Evolutionary conservation across 2,888 invertebrate species (phyloP), one percentile per base, ranked within the genome.

Genomic region (Thymelicus lineola): DNA sequence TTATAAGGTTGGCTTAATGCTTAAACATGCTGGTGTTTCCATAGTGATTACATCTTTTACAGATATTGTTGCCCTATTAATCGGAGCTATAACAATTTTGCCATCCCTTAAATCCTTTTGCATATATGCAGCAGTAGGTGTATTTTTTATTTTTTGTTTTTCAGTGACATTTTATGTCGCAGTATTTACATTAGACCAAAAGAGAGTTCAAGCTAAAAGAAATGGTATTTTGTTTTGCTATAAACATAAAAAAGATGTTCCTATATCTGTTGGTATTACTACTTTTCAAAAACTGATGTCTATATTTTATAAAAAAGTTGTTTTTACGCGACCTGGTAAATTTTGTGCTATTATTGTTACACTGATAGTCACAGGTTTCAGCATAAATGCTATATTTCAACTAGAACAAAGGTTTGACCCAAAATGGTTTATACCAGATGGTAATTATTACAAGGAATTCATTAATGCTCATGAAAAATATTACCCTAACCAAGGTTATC

Each of bases 41-140:
- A 97, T 98, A 74, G 97, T 96, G 1, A 96, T 97, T 28, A 97
- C 97, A 6, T 97, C 97, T 0, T 93, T 97, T 74, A 97, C 97
- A 0, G 97, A 97, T 84, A 96, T 97, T 63, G 95, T 96, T 38
- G 97, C 97, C 48, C 96, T 97, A 80, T 90, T 96, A 66, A 96
- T 97, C 72, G 97, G 97, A 50, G 95, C 97, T 42, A 95, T 96
- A 17, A 97, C 97, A 64, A 96, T 97, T 78, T 89, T 98, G 72
- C 97, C 97, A 20, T 97, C 97, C 5, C 89, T 98, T 45, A 95
- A 96, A 85, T 97, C 97, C 0, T 97, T 97, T 84, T 97, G 98
- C 84, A 94, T 97, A 64, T 97, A 97, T 84, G 97, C 97, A 14
- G 96, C 97, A 7, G 86, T 96, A 1, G 97, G 97, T 20, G 96